Evolutionary conservation across 2,113 vertebrate species (phyloP), one percentile per base, ranked within the genome.

Genomic region (Motacilla alba): DNA sequence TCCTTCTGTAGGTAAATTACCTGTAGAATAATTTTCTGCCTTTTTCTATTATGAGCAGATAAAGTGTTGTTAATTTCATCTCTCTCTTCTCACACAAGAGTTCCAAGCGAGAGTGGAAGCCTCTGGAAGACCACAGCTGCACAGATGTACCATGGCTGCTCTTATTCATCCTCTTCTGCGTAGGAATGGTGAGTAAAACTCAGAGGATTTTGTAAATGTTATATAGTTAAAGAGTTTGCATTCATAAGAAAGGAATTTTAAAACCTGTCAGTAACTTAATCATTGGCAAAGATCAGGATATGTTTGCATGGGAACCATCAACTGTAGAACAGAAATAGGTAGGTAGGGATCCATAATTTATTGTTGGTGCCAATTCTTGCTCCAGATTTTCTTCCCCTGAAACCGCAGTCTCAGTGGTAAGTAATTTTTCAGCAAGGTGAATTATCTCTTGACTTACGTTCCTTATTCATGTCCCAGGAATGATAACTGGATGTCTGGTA

Each of bases 31-130:
- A 0, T 77, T 83, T 89, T 89, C 58, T 83, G 21, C 11, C 28
- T 50, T n/a, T 30, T 82, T 55, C 44, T 87, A 0, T 50, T 50
- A 35, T 7, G 6, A 83, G 15, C 52, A 77, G 37, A 66, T 27
- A 44, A 59, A 50, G 9, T 50, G 12, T 69, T 67, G 37, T 83
- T 96, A 92, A 92, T 26, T 3, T 87, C 23, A 18, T 95, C 52
- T 80, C 60, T 84, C 80, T 96, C 15, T 96, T 95, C 69, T 95
- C 46, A 83, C 92, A 84, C 35, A 98, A 99, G 99, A 99, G 98
- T 98, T 99, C 99, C 97, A 99, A 99, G 96, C 97, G 99, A 98
- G 99, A 99, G 96, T 99, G 99, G 99, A 99, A 99, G 96, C 99
- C 99, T 19, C 95, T 99, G 96, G 99, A 99, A 97, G 99, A 99